These are phyloP conservation scores for Hydrolagus affinis DNA, from an alignment of 2,113 vertebrate species.

Conservation along the genomic window DNA sequence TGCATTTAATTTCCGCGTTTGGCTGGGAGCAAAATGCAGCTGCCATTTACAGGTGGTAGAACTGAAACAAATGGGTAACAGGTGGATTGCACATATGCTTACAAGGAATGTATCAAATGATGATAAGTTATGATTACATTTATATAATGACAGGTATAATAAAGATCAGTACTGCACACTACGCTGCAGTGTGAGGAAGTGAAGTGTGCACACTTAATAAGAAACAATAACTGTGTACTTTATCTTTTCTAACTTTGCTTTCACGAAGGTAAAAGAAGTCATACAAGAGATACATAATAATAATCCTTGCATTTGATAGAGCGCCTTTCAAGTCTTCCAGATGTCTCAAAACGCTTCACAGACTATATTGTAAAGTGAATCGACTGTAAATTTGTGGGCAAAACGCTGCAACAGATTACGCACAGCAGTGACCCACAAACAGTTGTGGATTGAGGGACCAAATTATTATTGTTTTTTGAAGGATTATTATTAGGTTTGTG, in stretches of 20 bases:
- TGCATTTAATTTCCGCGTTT: conserved; percentile 10
- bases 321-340: too few relatives aligned
- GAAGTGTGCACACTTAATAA: conserved; percentile 8
- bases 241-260: background rate
- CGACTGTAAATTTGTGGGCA: too few relatives aligned
- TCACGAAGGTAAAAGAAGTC: background rate
- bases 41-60: conserved; percentile 6
- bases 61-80: conserved; percentile 17
- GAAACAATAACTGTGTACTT: background rate
- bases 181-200: background rate
- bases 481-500: too few relatives aligned
- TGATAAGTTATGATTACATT: conserved; percentile 25
- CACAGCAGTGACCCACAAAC: too few relatives aligned
- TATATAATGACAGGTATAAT: conserved; percentile 24
- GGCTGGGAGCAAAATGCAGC: conserved; percentile 16
- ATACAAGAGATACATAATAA: too few relatives aligned
- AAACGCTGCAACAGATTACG: too few relatives aligned
- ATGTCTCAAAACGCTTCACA: too few relatives aligned
- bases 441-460: too few relatives aligned
- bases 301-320: too few relatives aligned
- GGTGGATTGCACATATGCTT: background rate
- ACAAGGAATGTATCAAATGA: conserved; percentile 8
- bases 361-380: too few relatives aligned
- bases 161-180: background rate
- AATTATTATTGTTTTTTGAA: too few relatives aligned